Evolutionary conservation across 1,140 invertebrate genomes (phyloP), one percentile per base, ranked within the genome.

Genomic region (Hylaeus volcanicus): DNA sequence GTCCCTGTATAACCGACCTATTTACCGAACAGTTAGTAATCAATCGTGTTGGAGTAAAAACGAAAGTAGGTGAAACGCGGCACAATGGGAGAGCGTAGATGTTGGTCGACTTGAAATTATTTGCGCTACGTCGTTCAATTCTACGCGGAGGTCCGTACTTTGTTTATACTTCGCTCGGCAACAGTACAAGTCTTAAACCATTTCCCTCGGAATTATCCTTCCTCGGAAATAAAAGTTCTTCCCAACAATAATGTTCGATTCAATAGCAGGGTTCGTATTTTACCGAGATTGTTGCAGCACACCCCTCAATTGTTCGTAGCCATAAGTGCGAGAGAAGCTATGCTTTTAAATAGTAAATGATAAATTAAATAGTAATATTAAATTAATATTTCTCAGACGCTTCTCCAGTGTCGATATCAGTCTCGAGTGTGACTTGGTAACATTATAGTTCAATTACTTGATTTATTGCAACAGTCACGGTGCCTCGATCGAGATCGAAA

Each of bases 1-100:
- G 1, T 26, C 66, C 2, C 45, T n/a, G 68, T 63, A 63, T 71
- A 26, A 26, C 26, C 26, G 26, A 26, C 26, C 26, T 26, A 26
- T 26, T 26, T 26, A 26, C 26, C 3, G 8, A 71, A 71, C 12
- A 5, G 5, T 3, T 39, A 72, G 69, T 39, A 51, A 79, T 79
- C 58, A 79, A 72, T 79, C 58, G 69, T 9, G 39, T 53, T 72
- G 12, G n/a, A 72, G 37, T 55, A 79, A 79, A 63, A 79, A 61
- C n/a, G 58, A 72, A 79, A 72, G 58, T 79, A 72, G 75, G 75
- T 15, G 75, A 78, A 9, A 61, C 15, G 55, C n/a, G 9, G 26
- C 26, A 74, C n/a, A 41, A 64, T 64, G 26, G 43, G 26, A 15
- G 12, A 5, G 1, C 41, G 14, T 68, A 37, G 39, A 58, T 26